Evolutionary conservation across 2,888 invertebrate species (phyloP), one percentile per base, ranked within the genome.

Genomic region (Nomada flava): DNA sequence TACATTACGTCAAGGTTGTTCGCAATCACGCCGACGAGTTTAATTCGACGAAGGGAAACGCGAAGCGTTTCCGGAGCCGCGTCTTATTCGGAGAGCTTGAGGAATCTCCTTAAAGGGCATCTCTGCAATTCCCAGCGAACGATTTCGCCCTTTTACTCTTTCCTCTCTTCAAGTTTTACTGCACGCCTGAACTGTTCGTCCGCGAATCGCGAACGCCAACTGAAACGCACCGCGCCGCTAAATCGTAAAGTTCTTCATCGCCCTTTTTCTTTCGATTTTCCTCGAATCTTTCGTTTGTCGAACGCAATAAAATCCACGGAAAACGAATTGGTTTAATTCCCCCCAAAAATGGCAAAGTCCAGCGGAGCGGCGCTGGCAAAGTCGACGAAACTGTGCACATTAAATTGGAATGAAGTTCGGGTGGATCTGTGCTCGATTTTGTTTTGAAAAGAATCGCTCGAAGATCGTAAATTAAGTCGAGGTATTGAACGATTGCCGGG

Each of bases 31-130:
- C 36, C 9, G 47, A 23, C 59, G 59, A 59, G 10, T 59, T 42
- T n/a, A 53, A 60, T 23, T 29, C 7, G 69, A 13, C 11, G 23
- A 36, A 2, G 23, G 20, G 36, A 5, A 47, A 74, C 15, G 23
- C 15, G 36, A 42, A 67, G 42, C 42, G 59, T 13, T 53, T 55
- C 36, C 44, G 26, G 52, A 44, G 23, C 50, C 26, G n/a, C 44
- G 75, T 10, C 67, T 57, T 50, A 47, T 15, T 42, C 5, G 44
- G n/a, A 53, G 20, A 23, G 7, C 67, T 67, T n/a, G 73, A 57
- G 59, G 62, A 76, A 75, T 79, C 76, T 76, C 70, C 64, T 76
- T 76, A 76, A 75, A 76, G 23, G 29, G 64, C 50, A 74, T 62
- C 68, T 79, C 57, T 47, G 65, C 60, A 52, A 47, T 26, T 26